Evolutionary conservation across 2,888 invertebrate genomes (phyloP), one percentile per base, ranked within the genome.

Genomic region (Sepioteuthis lessoniana): DNA sequence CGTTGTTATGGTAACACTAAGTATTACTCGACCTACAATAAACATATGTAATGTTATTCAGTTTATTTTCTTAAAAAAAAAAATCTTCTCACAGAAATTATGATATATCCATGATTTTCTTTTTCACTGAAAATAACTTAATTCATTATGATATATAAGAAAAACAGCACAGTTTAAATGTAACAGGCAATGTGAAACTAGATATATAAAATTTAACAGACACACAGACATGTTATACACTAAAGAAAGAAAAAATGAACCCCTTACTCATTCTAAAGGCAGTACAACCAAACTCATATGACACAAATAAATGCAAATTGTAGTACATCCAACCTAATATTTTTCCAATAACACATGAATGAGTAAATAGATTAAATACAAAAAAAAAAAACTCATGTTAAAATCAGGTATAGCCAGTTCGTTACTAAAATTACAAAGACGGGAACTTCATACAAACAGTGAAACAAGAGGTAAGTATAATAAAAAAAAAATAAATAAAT

Each of bases 281-380:
- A 76, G 76, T 76, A 76, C 76, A n/a, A 76, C 76, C n/a, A 76
- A 76, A 76, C 76, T 76, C 76, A 76, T n/a, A 76, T 76, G 76
- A 76, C 76, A 76, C 76, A 76, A 21, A 76, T 76, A 76, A 16
- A n/a, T 35, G 35, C 76, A 76, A 76, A 76, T 35, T 76, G 35
- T 76, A 76, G 76, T 76, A 76, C 76, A 76, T 76, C n/a, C n/a
- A 76, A 76, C 76, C 76, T 76, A 76, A 76, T 76, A 76, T 76
- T 35, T 76, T 76, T 35, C n/a, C 76, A 76, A 76, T 76, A 76
- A n/a, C n/a, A 76, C 35, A 60, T 60, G 10, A 35, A 76, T 35
- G n/a, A n/a, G 13, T n/a, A 35, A 76, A 35, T 76, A 76, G n/a
- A 76, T 21, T 76, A 76, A 76, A 42, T 7, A 42, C 42, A 42